Conservation (phyloP, 2,113 vertebrate genomes). For the Felis catus region DNA sequence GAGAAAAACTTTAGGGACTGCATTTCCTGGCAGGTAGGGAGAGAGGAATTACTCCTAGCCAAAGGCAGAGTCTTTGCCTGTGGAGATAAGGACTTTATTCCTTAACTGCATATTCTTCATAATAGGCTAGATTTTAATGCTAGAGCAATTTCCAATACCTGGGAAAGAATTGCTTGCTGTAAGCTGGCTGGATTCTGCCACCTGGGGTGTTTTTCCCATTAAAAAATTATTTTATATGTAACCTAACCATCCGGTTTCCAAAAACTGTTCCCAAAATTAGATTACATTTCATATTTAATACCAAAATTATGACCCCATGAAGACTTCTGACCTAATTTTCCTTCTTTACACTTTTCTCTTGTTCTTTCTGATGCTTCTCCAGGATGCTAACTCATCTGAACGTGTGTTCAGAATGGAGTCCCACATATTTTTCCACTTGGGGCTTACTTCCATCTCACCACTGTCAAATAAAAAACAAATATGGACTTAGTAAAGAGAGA, state of each 20-base stretch:
- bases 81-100: slow-evolving; percentile 15
- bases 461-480: background rate
- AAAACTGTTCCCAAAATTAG: background rate
- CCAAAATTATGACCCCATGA: background rate
- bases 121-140: slow-evolving; percentile 23
- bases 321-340: background rate
- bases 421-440: background rate
- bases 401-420: background rate
- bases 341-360: background rate
- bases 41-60: background rate
- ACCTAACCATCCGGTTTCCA: background rate
- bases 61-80: slow-evolving; percentile 48
- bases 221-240: background rate
- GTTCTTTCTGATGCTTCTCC: background rate
- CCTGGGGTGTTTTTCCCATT: slow-evolving; percentile 7
- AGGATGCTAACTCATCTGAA: background rate
- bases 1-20: background rate
- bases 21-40: background rate
- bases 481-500: background rate
- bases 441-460: background rate
- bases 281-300: background rate
- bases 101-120: background rate
- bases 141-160: slow-evolving; percentile 6
- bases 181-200: background rate
- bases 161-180: background rate